Evolutionary conservation across 1,140 invertebrate species (phyloP), one percentile per base, ranked within the genome.

Genomic region (Reticulitermes speratus): DNA sequence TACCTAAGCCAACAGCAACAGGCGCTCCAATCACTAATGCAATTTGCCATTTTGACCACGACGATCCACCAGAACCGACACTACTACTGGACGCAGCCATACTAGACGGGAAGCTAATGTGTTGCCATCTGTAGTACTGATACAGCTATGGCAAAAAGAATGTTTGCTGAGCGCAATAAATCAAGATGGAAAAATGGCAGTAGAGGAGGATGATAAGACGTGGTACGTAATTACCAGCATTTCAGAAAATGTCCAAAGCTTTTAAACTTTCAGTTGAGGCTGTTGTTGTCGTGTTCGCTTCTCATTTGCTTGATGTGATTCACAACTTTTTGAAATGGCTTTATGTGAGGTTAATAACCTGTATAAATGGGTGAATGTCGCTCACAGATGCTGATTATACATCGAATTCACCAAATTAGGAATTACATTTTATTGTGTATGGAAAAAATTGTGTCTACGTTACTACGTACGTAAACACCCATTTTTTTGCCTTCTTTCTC

Each of bases 21-120:
- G 96, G 96, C 87, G 96, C 95, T 87, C 96, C 96, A 82, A 97
- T 92, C 65, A 95, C 93, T 52, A 97, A 91, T 86, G 96, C 96
- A 86, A 96, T 92, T 92, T 96, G 94, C 95, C 95, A 96, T 91
- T 94, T 94, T 84, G 93, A 91, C 89, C 93, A 89, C 11, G 90
- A 87, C 32, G 87, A 55, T 44, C 88, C 82, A 52, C 65, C 55
- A 81, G 84, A 44, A 81, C 86, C 44, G 9, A 38, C 52, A 85
- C 38, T 84, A 86, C 87, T 88, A 23, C 14, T 25, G 86, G 88
- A 88, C 38, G 87, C 86, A 86, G 88, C 88, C 88, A 89, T 89
- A 23, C 55, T 45, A 84, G 48, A 52, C 21, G 19, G 30, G 14
- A 1, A 59, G 30, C 7, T 84, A 84, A 52, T 19, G 84, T 52